Conservation (phyloP, 2,113 vertebrate species). For the Desmodus rotundus region DNA sequence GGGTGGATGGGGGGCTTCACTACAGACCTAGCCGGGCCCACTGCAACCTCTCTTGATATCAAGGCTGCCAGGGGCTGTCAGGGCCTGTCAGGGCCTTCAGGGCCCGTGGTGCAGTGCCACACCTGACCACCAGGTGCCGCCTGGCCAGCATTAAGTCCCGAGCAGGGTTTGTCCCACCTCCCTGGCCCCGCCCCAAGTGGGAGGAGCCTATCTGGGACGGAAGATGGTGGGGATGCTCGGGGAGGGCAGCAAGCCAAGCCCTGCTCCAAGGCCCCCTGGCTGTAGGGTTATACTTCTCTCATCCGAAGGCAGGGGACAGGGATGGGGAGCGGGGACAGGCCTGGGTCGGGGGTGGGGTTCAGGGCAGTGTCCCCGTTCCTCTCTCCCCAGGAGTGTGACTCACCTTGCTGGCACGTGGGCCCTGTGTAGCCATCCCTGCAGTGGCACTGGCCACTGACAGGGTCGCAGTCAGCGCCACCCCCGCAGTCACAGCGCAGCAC, state of each 20-base stretch:
- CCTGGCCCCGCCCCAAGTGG: accelerated
- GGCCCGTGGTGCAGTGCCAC: neutral
- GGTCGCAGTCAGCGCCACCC: conserved; percentile 82
- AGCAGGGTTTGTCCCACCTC: neutral
- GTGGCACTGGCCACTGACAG: conserved; percentile 85
- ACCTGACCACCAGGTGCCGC: neutral
- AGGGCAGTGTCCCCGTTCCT: accelerated
- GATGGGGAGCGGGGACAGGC: accelerated
- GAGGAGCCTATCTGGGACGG: neutral
- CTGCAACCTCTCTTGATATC: neutral
- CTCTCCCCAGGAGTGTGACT: neutral
- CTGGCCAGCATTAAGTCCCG: accelerated
- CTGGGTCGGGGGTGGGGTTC: accelerated
- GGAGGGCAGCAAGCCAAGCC: accelerated
- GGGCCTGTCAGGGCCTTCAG: accelerated
- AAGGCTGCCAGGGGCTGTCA: accelerated
- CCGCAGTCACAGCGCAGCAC: conserved; percentile 85
- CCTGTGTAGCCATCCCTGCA: conserved; percentile 85
- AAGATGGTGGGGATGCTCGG: accelerated
- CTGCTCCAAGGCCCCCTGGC: accelerated
- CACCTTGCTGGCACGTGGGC: conserved; percentile 87
- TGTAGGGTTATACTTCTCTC: accelerated
- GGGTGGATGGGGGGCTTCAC: neutral
- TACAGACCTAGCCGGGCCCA: neutral
- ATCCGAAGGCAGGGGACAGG: accelerated